Percentiles rank a stretch among this genome's conserved stretches.
These are phyloP conservation scores for Anableps anableps DNA, from an alignment of 2,797 vertebrate species.

Conservation along the genomic window DNA sequence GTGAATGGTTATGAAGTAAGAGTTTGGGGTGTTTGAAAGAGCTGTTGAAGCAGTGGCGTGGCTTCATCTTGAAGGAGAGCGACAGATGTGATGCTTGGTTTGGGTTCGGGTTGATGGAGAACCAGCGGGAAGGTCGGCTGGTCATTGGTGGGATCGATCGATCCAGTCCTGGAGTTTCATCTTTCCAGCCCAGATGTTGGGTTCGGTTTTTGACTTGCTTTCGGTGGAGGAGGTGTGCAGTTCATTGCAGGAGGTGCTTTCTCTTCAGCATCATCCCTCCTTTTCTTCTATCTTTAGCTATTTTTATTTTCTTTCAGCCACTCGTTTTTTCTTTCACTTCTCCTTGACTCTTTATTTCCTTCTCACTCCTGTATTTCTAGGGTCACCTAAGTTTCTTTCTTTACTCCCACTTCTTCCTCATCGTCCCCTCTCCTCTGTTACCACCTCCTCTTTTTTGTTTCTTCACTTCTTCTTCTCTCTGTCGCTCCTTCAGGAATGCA, in stretches of 20 bases:
- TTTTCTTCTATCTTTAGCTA: not conserved
- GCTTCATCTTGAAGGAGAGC: too few species aligned
- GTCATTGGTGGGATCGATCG: not conserved
- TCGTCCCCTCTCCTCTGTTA: not conserved
- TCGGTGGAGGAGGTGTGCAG: not conserved
- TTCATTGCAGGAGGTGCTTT: slow-evolving; percentile 17
- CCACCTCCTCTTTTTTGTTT: not conserved
- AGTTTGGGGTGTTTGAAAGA: too few species aligned
- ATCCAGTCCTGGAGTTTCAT: not conserved
- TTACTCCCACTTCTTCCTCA: too few species aligned
- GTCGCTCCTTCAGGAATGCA: not conserved
- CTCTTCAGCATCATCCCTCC: accelerated
- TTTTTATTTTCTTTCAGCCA: not conserved
- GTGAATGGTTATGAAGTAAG: too few species aligned
- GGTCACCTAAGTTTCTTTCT: not conserved
- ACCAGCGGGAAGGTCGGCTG: not conserved
- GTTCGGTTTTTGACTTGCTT: not conserved
- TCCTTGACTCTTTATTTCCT: not conserved
- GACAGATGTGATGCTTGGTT: too few species aligned
- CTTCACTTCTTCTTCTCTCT: not conserved
- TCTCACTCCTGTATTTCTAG: not conserved
- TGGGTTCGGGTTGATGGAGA: too few species aligned
- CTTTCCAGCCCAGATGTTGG: not conserved
- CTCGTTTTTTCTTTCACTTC: not conserved
- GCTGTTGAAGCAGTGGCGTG: too few species aligned